Evolutionary conservation across 2,888 invertebrate species (phyloP).

Genomic region (Diploptera punctata): DNA sequence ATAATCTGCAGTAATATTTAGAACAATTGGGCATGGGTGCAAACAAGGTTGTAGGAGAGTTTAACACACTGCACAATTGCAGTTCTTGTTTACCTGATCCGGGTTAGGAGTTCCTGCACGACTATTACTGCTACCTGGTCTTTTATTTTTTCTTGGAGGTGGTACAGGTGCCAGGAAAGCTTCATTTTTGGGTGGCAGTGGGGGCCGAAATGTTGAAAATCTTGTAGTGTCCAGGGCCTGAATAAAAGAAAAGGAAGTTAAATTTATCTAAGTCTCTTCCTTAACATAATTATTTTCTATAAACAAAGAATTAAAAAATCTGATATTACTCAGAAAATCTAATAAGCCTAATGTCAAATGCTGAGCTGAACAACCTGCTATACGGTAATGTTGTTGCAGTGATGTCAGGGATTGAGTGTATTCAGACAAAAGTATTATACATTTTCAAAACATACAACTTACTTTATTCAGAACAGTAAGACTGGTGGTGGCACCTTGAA

Average conservation of each 20-base stretch:
- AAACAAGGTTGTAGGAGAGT: neutral
- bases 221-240: constrained; percentile 38
- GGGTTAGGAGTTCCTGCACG: constrained; percentile 39
- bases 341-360: too few relatives aligned
- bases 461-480: too few relatives aligned
- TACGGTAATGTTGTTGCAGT: too few relatives aligned
- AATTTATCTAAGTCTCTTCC: neutral
- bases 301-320: too few relatives aligned
- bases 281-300: neutral
- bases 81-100: constrained; percentile 40
- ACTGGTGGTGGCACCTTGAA: too few relatives aligned
- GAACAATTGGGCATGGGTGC: neutral
- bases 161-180: constrained; percentile 62
- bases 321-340: too few relatives aligned
- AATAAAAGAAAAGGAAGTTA: too few relatives aligned
- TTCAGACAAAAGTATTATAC: too few relatives aligned
- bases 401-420: too few relatives aligned
- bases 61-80: constrained; percentile 28
- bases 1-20: too few relatives aligned
- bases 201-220: constrained; percentile 57
- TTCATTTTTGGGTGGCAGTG: constrained; percentile 72
- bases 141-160: constrained; percentile 64
- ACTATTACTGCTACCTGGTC: constrained; percentile 51
- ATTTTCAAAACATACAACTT: too few relatives aligned
- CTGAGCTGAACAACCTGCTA: too few relatives aligned